Percentiles rank a stretch among this genome's conserved stretches.
Conservation (phyloP, 2,888 invertebrate genomes). For the Dimorphilus gyrociliatus region DNA sequence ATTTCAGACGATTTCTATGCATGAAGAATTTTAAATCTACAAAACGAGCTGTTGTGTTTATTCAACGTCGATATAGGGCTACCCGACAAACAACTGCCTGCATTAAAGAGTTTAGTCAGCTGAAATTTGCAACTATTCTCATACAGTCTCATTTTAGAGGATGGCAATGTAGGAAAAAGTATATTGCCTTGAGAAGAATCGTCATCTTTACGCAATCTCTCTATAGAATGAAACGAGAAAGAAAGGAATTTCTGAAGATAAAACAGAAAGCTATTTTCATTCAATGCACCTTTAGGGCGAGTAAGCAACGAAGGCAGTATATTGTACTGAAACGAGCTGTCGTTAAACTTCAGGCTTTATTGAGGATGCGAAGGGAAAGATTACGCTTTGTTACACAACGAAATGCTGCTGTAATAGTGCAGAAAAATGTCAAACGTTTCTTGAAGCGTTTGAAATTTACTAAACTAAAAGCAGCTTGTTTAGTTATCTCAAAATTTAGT, state of each 20-base stretch:
- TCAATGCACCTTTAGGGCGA: slow-evolving; percentile 2
- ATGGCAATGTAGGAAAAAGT: background rate
- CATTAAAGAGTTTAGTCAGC: slow-evolving; percentile 6
- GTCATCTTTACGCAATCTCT: slow-evolving; percentile 10
- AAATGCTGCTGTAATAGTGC: slow-evolving; percentile 9
- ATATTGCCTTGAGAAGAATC: slow-evolving; percentile 6
- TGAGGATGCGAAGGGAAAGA: too few species aligned
- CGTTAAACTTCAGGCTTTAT: slow-evolving; percentile 2
- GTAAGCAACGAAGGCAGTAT: slow-evolving; percentile 10
- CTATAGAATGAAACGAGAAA: slow-evolving; percentile 5
- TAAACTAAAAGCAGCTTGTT: too few species aligned
- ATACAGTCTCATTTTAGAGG: slow-evolving; percentile 11
- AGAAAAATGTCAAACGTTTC: too few species aligned
- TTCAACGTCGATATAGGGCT: slow-evolving; percentile 15
- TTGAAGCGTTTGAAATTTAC: too few species aligned
- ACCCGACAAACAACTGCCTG: slow-evolving; percentile 1
- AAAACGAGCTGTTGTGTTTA: slow-evolving; percentile 11
- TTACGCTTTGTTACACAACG: too few species aligned
- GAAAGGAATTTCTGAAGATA: slow-evolving; percentile 4
- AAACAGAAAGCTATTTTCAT: slow-evolving; percentile 1
- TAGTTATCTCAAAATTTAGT: too few species aligned
- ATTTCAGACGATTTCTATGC: slow-evolving; percentile 7
- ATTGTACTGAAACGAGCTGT: slow-evolving; percentile 7
- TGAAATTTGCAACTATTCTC: slow-evolving; percentile 6
- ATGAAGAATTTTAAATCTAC: slow-evolving; percentile 6